Conservation (phyloP, 2,888 invertebrate genomes). For the Drosophila pseudotakahashii region DNA sequence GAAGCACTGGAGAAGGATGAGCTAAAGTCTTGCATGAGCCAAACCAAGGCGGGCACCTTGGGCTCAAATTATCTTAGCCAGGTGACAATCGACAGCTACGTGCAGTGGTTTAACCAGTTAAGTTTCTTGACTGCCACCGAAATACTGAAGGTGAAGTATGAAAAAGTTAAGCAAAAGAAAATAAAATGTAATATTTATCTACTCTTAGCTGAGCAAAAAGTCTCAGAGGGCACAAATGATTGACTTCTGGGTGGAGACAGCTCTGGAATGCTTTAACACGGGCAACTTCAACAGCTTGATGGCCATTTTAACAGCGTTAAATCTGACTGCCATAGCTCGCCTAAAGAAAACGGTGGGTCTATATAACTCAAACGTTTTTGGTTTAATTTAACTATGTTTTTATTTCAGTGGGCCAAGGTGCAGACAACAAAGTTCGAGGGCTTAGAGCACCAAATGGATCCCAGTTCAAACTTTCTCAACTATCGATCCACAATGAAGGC, state of each 20-base stretch:
- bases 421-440: slow-evolving; percentile 92
- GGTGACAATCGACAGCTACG: slow-evolving; percentile 94
- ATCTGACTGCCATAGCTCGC: slow-evolving; percentile 95
- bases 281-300: slow-evolving; percentile 99
- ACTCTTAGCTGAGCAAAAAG: slow-evolving; percentile 92
- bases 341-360: slow-evolving; percentile 95
- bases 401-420: slow-evolving; percentile 91
- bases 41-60: slow-evolving; percentile 87
- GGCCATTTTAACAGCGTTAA: slow-evolving; percentile 97
- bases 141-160: slow-evolving; percentile 90
- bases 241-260: slow-evolving; percentile 98
- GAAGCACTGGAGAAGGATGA: slow-evolving; percentile 92
- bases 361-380: fast-evolving
- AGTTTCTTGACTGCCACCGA: slow-evolving; percentile 97
- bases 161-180: fast-evolving
- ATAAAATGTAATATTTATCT: neutral
- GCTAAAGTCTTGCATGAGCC: slow-evolving; percentile 85
- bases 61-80: slow-evolving; percentile 85
- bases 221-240: slow-evolving; percentile 94
- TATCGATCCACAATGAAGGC: slow-evolving; percentile 93
- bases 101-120: slow-evolving; percentile 98
- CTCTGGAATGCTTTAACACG: slow-evolving; percentile 97
- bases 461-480: slow-evolving; percentile 92
- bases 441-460: slow-evolving; percentile 94
- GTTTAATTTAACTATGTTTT: neutral